Base-by-base conservation (phyloP, 2,113 vertebrate genomes). In the Oplegnathus fasciatus region DNA sequence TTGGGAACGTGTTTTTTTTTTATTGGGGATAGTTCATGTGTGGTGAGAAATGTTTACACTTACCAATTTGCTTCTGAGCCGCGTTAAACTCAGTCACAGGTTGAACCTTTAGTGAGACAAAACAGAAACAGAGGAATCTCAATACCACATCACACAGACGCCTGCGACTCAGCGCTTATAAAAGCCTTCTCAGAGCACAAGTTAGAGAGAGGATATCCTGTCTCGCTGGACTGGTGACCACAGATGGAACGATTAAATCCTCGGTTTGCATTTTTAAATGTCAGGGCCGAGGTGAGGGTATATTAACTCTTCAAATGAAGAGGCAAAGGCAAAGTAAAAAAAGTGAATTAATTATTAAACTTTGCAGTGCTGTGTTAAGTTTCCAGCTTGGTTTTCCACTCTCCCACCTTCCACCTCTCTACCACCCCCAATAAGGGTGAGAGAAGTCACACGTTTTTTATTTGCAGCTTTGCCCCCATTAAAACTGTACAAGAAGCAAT, bases 11-110 rank as follows among this genome's bases (percentile, higher is more conserved):
- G 64, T 9, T 18, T 4, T 9, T 15, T 14, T 3, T 9, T 58
- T n/a, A n/a, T n/a, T 32, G 3, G 15, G 42, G 62, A 28, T 22
- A 5, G 14, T 48, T 65, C 1, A 6, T 37, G 11, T 20, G n/a
- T 18, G 3, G 24, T 17, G 37, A 15, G 18, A n/a, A 0, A 2
- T 71, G 17, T 65, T 61, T 8, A n/a, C 10, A 88, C 93, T 85
- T 76, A 95, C 95, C 91, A 9, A 93, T 92, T 88, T 94, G 94
- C 85, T 83, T 94, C 68, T 91, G 61, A 30, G 91, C 57, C 32
- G 24, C 22, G 10, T 1, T 67, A 22, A 86, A 74, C 30, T 90
- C 85, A 10, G 42, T 8, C 50, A 1, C 28, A 5, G 44, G n/a
- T 58, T 82, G 15, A 44, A 46, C 70, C 88, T 93, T 80, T 22